Evolutionary conservation across 1,140 invertebrate genomes (phyloP).

Genomic region (Aethina tumida): DNA sequence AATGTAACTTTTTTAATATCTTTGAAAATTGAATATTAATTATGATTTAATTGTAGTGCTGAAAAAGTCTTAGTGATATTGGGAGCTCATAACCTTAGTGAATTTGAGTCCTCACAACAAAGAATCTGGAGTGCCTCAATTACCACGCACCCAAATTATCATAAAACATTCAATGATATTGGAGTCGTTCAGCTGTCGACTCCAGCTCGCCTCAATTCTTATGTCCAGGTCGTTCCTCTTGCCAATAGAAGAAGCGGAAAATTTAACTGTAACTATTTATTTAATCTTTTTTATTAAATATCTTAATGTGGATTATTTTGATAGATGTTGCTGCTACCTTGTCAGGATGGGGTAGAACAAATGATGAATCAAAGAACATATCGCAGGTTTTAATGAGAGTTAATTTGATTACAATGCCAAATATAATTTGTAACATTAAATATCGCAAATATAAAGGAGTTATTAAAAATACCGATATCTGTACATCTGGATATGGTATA

Average conservation of each 20-base stretch:
- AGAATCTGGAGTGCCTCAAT: conserved; percentile 32
- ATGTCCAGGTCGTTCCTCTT: conserved; percentile 17
- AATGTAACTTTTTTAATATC: too few species aligned
- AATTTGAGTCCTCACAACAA: conserved; percentile 30
- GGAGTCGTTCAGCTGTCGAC: conserved; percentile 38
- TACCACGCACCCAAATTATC: conserved; percentile 37
- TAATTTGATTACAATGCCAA: not conserved
- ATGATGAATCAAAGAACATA: not conserved
- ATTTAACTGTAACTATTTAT: too few species aligned
- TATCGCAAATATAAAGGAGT: not conserved
- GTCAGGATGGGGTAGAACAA: not conserved
- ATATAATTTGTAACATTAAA: not conserved
- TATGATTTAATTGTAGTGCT: too few species aligned
- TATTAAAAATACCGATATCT: not conserved
- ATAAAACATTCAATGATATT: conserved; percentile 40
- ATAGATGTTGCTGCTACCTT: not conserved
- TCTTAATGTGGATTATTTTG: too few species aligned
- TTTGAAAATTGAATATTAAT: too few species aligned
- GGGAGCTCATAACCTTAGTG: conserved; percentile 40
- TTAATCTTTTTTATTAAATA: too few species aligned
- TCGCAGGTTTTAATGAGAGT: not conserved
- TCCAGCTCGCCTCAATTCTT: conserved; percentile 17
- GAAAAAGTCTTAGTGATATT: too few species aligned
- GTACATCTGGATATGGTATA: conserved; percentile 1
- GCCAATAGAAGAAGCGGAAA: conserved; percentile 19